These are phyloP conservation scores for Sphaerophoria taeniata DNA, from an alignment of 2,888 invertebrate genomes.

Conservation along the genomic window DNA sequence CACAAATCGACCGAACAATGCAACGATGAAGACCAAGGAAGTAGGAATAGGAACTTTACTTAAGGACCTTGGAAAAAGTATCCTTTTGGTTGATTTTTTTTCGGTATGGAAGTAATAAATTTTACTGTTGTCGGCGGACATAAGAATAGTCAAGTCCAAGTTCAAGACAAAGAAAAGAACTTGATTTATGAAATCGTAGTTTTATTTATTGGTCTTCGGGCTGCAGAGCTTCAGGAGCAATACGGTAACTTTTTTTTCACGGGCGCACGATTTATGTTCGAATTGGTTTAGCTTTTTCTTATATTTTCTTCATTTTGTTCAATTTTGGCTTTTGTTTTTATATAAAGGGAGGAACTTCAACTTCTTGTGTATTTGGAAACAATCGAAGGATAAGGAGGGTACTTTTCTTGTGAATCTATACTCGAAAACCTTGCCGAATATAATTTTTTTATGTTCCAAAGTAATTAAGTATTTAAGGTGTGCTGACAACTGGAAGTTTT, in stretches of 20 bases:
- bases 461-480: no score
- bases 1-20: background rate
- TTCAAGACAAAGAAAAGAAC: constrained; percentile 25
- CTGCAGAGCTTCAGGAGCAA: background rate
- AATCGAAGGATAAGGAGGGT: no score
- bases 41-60: background rate
- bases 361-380: background rate
- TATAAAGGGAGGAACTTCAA: background rate
- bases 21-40: no score
- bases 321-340: background rate
- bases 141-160: constrained; percentile 48
- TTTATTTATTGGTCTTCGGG: constrained; percentile 35
- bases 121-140: constrained; percentile 15
- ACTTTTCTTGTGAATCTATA: no score
- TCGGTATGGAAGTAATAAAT: constrained; percentile 35
- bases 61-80: background rate
- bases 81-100: background rate
- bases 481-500: no score
- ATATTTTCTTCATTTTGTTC: background rate
- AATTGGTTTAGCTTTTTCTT: background rate
- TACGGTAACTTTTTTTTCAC: background rate
- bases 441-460: no score
- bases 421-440: no score
- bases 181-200: constrained; percentile 37
- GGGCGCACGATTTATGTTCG: constrained; percentile 23